Evolutionary conservation across 2,888 invertebrate species (phyloP), one percentile per base, ranked within the genome.

Genomic region (Cantharis flavilabris): DNA sequence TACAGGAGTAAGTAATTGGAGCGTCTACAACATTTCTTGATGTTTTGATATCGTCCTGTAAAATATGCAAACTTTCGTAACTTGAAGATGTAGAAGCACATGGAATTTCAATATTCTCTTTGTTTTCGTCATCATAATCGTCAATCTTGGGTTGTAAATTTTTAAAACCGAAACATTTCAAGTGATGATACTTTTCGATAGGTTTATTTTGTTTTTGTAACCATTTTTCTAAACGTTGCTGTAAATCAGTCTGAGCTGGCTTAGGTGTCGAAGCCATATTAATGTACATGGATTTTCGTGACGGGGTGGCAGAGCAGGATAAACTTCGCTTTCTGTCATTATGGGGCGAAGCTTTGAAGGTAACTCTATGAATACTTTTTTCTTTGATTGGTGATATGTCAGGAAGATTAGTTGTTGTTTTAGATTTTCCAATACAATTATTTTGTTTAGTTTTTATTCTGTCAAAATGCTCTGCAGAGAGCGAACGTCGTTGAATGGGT

Each of bases 191-290:
- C 0, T 89, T 87, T 69, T 89, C 87, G 0, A 90, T 69, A 0
- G 89, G 88, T 81, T 91, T 91, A 0, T 91, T 91, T 14, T 88
- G 86, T 77, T 90, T 90, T 64, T 88, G 85, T 7, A 92, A 84
- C 92, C 92, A 92, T 0, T 88, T 86, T 70, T 89, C 89, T 14
- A 92, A 83, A 72, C 89, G 86, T 0, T 84, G 77, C 76, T 89
- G 89, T 16, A 91, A 73, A 74, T 91, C 90, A 14, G n/a, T 67
- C 9, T 23, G 23, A 5, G 3, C 26, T n/a, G 49, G 49, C 23
- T 26, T 67, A 20, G 65, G 65, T 13, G 65, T 67, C 1, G 65
- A 67, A 11, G 65, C 65, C 13, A 23, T 23, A 20, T 20, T 23
- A 13, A 13, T n/a, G 5, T 67, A 67, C n/a, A 23, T 20, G 5